A percentile compares a stretch with the other conserved stretches of the same genome.
These are phyloP conservation scores for Rhynchophorus ferrugineus DNA, from an alignment of 1,140 invertebrate genomes.

Conservation along the genomic window DNA sequence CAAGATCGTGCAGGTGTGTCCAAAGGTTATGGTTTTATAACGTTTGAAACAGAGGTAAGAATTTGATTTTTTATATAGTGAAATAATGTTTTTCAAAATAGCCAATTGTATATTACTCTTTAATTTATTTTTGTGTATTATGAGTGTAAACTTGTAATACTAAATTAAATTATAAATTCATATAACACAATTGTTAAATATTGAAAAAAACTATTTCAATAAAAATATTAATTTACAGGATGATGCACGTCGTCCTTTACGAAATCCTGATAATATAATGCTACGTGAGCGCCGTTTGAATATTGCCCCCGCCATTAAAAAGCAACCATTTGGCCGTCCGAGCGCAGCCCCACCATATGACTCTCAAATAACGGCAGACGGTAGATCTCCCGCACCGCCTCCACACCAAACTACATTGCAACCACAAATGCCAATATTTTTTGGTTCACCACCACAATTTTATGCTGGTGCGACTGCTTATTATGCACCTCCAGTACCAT, in stretches of 20 bases:
- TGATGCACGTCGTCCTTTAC: conserved; percentile 69
- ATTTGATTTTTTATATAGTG: not conserved
- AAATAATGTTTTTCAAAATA: too few species aligned
- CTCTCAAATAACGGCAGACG: conserved; percentile 46
- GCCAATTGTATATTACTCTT: too few species aligned
- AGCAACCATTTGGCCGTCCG: conserved; percentile 53
- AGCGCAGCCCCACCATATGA: conserved; percentile 11
- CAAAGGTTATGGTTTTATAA: conserved; percentile 93
- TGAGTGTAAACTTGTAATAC: too few species aligned
- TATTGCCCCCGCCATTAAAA: conserved; percentile 84
- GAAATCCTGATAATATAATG: conserved; percentile 51
- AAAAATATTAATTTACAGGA: too few species aligned
- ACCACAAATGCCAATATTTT: conserved; percentile 33
- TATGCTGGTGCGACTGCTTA: conserved; percentile 36
- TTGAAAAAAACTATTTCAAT: too few species aligned
- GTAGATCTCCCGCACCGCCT: conserved; percentile 6
- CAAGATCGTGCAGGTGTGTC: conserved; percentile 87
- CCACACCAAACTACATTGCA: conserved; percentile 16
- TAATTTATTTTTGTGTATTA: too few species aligned
- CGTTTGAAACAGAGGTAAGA: conserved; percentile 73
- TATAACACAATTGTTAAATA: too few species aligned
- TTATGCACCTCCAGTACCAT: conserved; percentile 25
- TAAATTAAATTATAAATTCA: too few species aligned
- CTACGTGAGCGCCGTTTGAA: conserved; percentile 78
- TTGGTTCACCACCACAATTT: conserved; percentile 28